These are phyloP conservation scores for Eonycteris spelaea DNA, from an alignment of 2,113 vertebrate species.

Conservation along the genomic window DNA sequence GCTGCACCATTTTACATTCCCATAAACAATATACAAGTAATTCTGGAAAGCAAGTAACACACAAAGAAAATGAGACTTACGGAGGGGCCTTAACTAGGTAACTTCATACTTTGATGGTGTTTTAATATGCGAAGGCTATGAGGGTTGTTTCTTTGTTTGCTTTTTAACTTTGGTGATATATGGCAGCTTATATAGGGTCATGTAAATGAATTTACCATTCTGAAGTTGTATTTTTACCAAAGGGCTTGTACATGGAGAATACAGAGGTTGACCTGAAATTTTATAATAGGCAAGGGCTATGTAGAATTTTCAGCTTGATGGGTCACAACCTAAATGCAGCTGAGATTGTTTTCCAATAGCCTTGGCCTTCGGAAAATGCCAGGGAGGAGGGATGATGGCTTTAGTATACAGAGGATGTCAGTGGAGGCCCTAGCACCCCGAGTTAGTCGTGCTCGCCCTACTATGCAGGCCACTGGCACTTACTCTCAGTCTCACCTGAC, in stretches of 20 bases:
- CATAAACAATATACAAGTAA: background rate
- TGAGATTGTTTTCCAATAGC: background rate
- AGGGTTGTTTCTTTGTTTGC: background rate
- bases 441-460: background rate
- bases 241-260: background rate
- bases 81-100: background rate
- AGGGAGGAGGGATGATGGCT: background rate
- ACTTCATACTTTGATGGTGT: background rate
- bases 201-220: background rate
- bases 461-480: background rate
- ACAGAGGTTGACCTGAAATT: background rate
- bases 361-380: background rate
- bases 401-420: background rate
- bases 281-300: background rate
- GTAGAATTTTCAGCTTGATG: background rate
- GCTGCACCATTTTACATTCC: background rate
- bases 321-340: background rate
- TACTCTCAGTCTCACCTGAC: background rate
- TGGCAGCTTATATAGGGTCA: background rate
- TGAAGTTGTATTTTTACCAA: background rate
- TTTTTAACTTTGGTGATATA: background rate
- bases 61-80: background rate
- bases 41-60: background rate
- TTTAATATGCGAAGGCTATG: background rate
- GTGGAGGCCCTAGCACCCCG: background rate